Percentiles rank a stretch among this genome's conserved stretches.
Conservation (phyloP, 2,797 vertebrate genomes). For the Sitta carolinensis region DNA sequence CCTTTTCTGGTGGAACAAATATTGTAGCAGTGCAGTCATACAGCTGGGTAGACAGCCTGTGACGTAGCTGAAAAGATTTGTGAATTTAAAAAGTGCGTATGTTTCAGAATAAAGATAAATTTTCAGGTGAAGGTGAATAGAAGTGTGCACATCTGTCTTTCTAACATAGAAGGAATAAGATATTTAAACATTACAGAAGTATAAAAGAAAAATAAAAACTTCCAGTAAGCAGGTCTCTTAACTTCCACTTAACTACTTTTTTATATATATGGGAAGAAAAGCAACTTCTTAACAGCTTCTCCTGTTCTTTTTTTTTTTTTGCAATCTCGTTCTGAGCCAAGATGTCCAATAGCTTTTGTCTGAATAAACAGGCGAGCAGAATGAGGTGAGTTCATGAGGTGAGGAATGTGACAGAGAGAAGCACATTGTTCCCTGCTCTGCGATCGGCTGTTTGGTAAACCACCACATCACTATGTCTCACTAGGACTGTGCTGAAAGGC, state of each 20-base stretch:
- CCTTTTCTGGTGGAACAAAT: neutral
- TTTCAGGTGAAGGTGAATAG: neutral
- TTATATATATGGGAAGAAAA: neutral
- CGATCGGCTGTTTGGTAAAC: fast-evolving
- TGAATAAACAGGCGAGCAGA: neutral
- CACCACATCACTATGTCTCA: neutral
- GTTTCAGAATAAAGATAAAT: neutral
- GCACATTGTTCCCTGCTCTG: neutral
- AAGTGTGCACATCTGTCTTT: neutral
- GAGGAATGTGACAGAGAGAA: neutral
- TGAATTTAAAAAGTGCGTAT: neutral
- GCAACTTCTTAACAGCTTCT: neutral
- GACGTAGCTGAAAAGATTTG: neutral
- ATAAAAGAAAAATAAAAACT: neutral
- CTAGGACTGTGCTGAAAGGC: neutral
- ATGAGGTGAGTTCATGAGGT: neutral
- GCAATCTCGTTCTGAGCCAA: neutral
- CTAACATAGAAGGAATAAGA: neutral
- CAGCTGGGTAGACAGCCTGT: neutral
- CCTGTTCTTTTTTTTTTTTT: neutral
- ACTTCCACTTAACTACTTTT: neutral
- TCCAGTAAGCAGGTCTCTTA: neutral
- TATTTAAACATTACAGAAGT: neutral
- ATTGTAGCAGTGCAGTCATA: neutral
- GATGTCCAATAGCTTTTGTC: neutral